Base-by-base conservation (phyloP, 2,113 vertebrate genomes). In the Murina feae region DNA sequence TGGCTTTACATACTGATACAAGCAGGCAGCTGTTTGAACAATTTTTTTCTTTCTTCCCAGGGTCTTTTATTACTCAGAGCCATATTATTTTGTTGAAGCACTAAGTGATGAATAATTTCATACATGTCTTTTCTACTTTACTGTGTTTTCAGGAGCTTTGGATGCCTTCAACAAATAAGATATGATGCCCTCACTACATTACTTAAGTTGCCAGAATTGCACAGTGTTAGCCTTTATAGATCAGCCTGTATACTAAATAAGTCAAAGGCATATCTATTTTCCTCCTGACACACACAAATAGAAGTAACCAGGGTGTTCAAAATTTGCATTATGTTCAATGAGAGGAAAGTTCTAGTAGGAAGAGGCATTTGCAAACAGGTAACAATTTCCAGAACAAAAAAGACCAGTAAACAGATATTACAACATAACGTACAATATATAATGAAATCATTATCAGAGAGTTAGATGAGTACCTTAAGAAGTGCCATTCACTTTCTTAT, bases 101-200 rank as follows among this genome's bases (percentile, higher is more conserved):
- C 4, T 91, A 94, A 89, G 42, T 71, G 68, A 60, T 96, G 78
- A 92, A 96, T 94, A 95, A 78, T 93, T 96, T 20, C 63, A 82
- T 51, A 63, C 1, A 28, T 28, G 12, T 79, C 20, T 18, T 93
- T 96, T 81, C 18, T 51, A 95, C 75, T 96, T 94, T 80, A 58
- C 65, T 89, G 7, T 14, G 60, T 93, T 95, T 93, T 51, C 28
- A 89, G 78, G 28, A 91, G 75, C 30, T 89, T 82, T 90, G n/a
- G 20, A 49, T 82, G 21, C 6, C n/a, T 49, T 94, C 10, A 93
- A 79, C 69, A 89, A 93, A 90, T 83, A 90, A 84, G 69, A 78
- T 4, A 86, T 37, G 42, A 84, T 17, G 37, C 2, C 10, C 30
- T 89, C 23, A 65, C 6, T 63, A 7, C 0, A 60, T 68, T 81